Conservation (phyloP, 2,797 vertebrate species). For the Propithecus deckenii region DNA sequence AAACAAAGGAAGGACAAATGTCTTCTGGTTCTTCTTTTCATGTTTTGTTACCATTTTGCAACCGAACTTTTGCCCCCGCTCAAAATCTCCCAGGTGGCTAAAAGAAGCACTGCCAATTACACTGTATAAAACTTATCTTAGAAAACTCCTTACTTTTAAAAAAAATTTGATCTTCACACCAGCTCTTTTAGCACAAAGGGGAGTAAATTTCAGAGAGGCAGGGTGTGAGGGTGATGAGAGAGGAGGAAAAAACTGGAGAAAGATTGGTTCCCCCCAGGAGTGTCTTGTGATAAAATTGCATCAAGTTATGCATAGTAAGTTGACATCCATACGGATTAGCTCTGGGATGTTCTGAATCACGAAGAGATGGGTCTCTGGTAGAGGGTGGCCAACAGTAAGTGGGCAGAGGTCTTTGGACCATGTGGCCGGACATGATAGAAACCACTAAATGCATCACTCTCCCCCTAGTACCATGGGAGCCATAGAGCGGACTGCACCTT, state of each 20-base stretch:
- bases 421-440: neutral
- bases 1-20: neutral
- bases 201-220: neutral
- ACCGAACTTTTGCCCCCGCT: neutral
- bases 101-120: neutral
- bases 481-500: neutral
- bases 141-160: neutral
- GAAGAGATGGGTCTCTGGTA: neutral
- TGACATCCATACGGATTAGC: neutral
- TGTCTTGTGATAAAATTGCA: neutral
- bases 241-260: neutral
- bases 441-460: neutral
- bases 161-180: neutral
- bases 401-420: neutral
- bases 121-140: slow-evolving; percentile 14
- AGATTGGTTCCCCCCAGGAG: neutral
- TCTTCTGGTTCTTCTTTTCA: neutral
- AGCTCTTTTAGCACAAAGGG: neutral
- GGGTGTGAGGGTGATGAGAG: neutral
- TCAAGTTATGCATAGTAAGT: neutral
- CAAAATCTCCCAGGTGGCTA: neutral
- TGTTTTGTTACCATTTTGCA: neutral
- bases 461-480: neutral
- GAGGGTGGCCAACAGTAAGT: neutral
- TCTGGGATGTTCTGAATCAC: neutral